Conservation (phyloP, 2,797 vertebrate species). For the Naso thynnoides region DNA sequence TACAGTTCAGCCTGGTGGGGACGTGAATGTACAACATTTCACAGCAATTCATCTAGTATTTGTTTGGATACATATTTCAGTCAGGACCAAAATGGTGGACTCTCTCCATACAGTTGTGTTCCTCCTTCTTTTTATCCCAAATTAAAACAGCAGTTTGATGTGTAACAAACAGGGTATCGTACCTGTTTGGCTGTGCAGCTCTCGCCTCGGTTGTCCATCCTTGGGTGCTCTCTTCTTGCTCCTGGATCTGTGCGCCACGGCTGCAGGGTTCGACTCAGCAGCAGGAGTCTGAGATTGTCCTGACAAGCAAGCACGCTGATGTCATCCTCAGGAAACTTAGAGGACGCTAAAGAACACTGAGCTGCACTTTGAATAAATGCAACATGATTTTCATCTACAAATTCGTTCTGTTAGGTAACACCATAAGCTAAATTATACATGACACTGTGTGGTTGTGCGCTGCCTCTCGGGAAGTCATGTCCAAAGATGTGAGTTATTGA, state of each 20-base stretch:
- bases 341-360: constrained; percentile 38
- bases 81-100: not conserved
- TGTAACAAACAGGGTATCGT: constrained; percentile 1
- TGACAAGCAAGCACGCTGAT: constrained; percentile 70
- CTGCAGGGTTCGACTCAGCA: constrained; percentile 71
- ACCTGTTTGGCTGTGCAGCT: constrained; percentile 85
- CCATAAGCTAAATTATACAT: constrained; percentile 53
- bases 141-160: constrained; percentile 8
- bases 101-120: not conserved
- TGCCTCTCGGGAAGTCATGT: constrained; percentile 29
- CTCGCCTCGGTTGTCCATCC: constrained; percentile 85
- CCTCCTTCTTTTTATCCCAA: not conserved
- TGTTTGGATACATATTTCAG: not conserved
- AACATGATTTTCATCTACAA: constrained; percentile 56
- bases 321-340: constrained; percentile 62
- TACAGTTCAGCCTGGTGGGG: not conserved
- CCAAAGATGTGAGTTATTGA: constrained; percentile 20
- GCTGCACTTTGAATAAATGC: constrained; percentile 51
- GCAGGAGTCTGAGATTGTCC: constrained; percentile 78
- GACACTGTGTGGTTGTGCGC: constrained; percentile 39
- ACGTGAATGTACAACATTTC: not conserved
- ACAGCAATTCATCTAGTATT: not conserved
- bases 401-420: constrained; percentile 52
- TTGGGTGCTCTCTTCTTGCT: constrained; percentile 88
- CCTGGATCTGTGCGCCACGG: constrained; percentile 82